A percentile compares a stretch with the other conserved stretches of the same genome.
These are phyloP conservation scores for Gadopsis bispinosus DNA, from an alignment of 2,797 vertebrate genomes.

Conservation along the genomic window DNA sequence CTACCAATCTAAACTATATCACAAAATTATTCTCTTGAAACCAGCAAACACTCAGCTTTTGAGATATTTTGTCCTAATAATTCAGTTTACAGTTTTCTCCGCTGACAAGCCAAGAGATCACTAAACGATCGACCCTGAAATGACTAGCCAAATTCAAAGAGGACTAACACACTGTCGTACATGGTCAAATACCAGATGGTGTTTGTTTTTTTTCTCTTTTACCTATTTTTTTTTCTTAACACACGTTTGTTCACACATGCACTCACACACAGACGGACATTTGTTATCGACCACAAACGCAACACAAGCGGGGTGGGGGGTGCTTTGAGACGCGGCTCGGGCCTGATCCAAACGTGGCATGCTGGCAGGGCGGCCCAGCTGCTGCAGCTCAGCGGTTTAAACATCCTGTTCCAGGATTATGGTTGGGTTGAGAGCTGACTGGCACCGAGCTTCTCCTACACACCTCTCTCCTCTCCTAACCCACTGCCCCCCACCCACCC, in stretches of 20 bases:
- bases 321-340: neutral
- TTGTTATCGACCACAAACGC: constrained; percentile 30
- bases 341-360: neutral
- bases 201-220: constrained; percentile 31
- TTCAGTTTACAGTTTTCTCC: constrained; percentile 82
- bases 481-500: neutral
- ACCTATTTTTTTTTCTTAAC: constrained; percentile 27
- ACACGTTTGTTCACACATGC: constrained; percentile 47
- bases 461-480: constrained; percentile 4
- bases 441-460: constrained; percentile 28
- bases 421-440: constrained; percentile 32
- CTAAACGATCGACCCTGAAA: constrained; percentile 79
- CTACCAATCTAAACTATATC: constrained; percentile 90
- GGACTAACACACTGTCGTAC: constrained; percentile 75
- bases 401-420: constrained; percentile 10
- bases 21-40: constrained; percentile 87
- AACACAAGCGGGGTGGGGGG: neutral
- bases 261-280: constrained; percentile 36
- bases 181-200: constrained; percentile 82
- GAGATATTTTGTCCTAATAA: constrained; percentile 83
- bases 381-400: constrained; percentile 28
- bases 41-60: constrained; percentile 84
- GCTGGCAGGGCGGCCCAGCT: neutral
- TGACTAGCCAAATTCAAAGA: constrained; percentile 77
- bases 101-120: constrained; percentile 76